Conservation (phyloP, 2,113 vertebrate genomes). For the Falco punctatus region DNA sequence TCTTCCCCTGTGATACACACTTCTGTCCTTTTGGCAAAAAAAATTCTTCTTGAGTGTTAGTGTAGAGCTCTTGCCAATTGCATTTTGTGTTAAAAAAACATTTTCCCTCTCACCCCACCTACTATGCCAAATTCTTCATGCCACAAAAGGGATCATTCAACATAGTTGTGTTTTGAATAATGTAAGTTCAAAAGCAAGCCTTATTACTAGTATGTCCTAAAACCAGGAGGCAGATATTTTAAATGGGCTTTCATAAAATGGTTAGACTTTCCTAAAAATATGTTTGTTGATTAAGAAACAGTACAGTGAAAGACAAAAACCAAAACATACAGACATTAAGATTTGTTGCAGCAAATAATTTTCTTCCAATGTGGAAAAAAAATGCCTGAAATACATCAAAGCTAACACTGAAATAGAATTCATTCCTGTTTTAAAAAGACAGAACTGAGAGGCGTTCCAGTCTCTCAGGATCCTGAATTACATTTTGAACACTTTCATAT, state of each 20-base stretch:
- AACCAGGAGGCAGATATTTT: not conserved
- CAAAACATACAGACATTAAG: not conserved
- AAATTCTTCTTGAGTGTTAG: not conserved
- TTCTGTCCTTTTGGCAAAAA: not conserved
- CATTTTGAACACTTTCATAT: not conserved
- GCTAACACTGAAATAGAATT: not conserved
- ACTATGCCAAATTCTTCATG: not conserved
- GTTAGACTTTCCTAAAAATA: not conserved
- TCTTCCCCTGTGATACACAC: not conserved
- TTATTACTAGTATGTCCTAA: not conserved
- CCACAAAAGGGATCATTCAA: not conserved
- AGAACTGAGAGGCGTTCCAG: not conserved
- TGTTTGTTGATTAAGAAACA: not conserved
- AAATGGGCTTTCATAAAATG: not conserved
- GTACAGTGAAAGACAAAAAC: not conserved
- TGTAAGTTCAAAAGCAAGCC: not conserved
- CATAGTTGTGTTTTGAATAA: not conserved
- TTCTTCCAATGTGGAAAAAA: not conserved
- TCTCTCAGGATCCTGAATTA: slow-evolving; percentile 17
- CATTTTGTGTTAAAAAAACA: not conserved
- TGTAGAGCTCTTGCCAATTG: not conserved
- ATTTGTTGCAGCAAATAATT: not conserved
- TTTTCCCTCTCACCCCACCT: not conserved
- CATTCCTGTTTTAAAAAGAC: not conserved
- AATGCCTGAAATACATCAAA: slow-evolving; percentile 17